Evolutionary conservation across 2,113 vertebrate genomes (phyloP).

Genomic region (Ciconia maguari): DNA sequence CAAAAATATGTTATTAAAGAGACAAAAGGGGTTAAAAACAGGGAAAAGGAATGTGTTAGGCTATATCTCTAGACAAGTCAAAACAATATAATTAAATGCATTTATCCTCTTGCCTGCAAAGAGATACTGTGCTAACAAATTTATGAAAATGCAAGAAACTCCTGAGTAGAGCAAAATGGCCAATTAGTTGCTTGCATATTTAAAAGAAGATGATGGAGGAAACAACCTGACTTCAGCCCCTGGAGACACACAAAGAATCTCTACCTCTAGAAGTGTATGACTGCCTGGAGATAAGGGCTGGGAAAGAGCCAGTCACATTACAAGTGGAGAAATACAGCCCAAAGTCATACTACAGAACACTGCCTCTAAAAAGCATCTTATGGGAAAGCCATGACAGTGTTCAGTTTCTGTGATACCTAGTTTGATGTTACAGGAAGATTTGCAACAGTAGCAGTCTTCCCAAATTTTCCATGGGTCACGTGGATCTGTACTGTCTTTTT

Average conservation of each 20-base stretch:
- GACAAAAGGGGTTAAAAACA: neutral
- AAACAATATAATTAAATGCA: neutral
- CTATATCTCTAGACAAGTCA: neutral
- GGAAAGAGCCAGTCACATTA: neutral
- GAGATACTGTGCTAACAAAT: neutral
- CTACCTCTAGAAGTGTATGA: neutral
- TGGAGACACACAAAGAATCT: neutral
- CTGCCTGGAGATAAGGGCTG: neutral
- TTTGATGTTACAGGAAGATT: neutral
- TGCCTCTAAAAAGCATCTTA: neutral
- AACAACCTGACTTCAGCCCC: neutral
- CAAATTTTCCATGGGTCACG: neutral
- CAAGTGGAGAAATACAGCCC: neutral
- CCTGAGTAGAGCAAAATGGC: neutral
- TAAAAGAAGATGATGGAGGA: neutral
- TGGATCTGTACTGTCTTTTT: neutral
- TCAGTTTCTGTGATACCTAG: neutral
- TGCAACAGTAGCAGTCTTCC: neutral
- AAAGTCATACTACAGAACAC: neutral
- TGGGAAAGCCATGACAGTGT: neutral
- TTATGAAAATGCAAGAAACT: neutral
- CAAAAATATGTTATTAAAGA: neutral
- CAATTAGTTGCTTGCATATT: neutral
- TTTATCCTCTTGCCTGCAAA: neutral
- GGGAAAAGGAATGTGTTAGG: neutral